Evolutionary conservation across 2,797 vertebrate species (phyloP), one percentile per base, ranked within the genome.

Genomic region (Fratercula arctica): DNA sequence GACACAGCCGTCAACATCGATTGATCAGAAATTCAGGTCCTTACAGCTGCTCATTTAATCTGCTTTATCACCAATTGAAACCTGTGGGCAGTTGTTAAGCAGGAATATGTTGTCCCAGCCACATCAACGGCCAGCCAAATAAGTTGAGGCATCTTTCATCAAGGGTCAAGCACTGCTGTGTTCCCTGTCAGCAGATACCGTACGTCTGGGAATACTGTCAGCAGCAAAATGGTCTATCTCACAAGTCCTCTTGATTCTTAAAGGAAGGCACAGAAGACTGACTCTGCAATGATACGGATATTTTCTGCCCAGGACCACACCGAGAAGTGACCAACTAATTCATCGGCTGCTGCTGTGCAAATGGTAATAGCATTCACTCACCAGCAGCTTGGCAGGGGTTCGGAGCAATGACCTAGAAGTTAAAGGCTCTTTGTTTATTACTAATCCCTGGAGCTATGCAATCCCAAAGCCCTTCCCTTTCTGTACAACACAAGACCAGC

Each of bases 361-460:
- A 90, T 69, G 75, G 90, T 57, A 87, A 74, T 64, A 93, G 78
- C 64, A 61, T 83, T 93, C 84, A 46, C 51, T 92, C 26, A 2
- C 93, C 96, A 93, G 92, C 16, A 93, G 89, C 93, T 91, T 96
- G 95, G 95, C 95, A 93, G 78, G n/a, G 81, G 31, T 77, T 95
- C 15, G 33, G 87, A 91, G 94, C 95, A 89, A 21, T 96, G 95
- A 97, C 95, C 96, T 96, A 95, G 95, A 95, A 96, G 93, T 91
- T 96, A 96, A 97, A 97, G 90, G 91, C 95, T 87, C 93, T 97
- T 97, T 97, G 96, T 97, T 92, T 21, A 5, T 74, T 3, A 28
- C 87, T 97, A 97, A 97, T 96, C 96, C 95, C 96, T 92, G 91
- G 87, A 92, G 93, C 92, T 97, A 83, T 96, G 93, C 87, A 83